Conservation (phyloP, 2,797 vertebrate genomes). For the Sebastes dallii region DNA sequence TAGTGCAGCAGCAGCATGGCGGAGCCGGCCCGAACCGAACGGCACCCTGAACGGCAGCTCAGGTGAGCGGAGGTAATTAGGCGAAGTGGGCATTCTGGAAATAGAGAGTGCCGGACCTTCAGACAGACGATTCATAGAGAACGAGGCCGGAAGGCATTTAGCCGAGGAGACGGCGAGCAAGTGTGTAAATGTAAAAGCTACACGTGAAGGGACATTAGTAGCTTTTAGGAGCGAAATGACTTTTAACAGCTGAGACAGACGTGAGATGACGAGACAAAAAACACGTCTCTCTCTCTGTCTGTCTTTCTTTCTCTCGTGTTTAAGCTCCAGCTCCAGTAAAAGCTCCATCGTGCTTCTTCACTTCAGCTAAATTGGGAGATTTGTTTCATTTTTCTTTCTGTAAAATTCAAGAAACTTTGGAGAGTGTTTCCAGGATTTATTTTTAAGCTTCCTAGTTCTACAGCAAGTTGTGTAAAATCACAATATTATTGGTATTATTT, state of each 20-base stretch:
- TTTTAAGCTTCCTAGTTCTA: no score
- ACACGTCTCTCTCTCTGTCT: no score
- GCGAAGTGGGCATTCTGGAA: background rate
- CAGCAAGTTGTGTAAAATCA: no score
- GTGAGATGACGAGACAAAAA: no score
- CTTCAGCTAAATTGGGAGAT: no score
- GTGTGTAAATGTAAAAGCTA: background rate
- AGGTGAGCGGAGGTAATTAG: slow-evolving; percentile 50
- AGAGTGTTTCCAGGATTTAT: no score
- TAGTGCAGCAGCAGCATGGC: slow-evolving; percentile 35
- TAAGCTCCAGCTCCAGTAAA: no score
- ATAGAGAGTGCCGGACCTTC: background rate
- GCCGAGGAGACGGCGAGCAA: background rate
- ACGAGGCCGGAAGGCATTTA: background rate
- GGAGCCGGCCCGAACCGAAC: slow-evolving; percentile 25
- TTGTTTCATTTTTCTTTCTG: no score
- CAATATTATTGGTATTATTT: no score
- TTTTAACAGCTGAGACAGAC: background rate
- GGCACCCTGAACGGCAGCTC: slow-evolving; percentile 29
- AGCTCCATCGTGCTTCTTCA: no score
- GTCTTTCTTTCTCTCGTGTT: no score
- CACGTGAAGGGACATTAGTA: background rate
- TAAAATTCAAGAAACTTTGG: no score
- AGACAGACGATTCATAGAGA: background rate
- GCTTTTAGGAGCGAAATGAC: background rate